Conservation (phyloP, 2,888 invertebrate species). For the Sminthurides aquaticus region DNA sequence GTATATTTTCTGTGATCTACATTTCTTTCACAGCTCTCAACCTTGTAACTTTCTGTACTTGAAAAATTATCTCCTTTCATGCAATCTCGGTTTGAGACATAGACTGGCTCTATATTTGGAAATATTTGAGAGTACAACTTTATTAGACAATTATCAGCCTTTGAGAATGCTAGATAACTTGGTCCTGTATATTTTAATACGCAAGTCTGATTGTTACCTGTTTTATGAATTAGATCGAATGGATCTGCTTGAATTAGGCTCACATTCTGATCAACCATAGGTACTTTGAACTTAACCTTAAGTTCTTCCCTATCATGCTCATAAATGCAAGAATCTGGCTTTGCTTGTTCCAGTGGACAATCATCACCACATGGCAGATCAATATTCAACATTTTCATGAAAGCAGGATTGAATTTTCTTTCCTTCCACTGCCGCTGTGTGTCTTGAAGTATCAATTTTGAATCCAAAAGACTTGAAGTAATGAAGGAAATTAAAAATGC, state of each 20-base stretch:
- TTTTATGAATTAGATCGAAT: conserved; percentile 7
- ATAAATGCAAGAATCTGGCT: background rate
- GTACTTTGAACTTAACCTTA: background rate
- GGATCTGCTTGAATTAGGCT: conserved; percentile 10
- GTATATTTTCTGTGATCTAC: no score
- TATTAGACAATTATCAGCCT: background rate
- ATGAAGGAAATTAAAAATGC: background rate
- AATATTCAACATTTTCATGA: conserved; percentile 8
- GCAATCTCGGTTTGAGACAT: no score
- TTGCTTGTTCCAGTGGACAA: conserved; percentile 3
- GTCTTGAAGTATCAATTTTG: background rate
- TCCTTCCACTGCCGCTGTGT: background rate
- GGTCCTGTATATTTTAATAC: conserved; percentile 10
- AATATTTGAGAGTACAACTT: background rate
- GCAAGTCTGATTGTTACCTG: background rate
- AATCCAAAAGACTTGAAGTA: background rate
- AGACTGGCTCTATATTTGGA: no score
- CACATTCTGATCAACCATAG: background rate
- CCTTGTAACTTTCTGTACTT: no score
- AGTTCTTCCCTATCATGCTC: background rate
- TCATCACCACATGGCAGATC: conserved; percentile 8
- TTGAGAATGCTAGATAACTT: background rate
- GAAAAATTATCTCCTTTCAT: no score
- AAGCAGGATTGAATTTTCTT: background rate
- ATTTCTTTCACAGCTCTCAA: no score